phyloP scores from a whole-genome alignment of 2,797 vertebrate species.

The Micromesistius poutassou region DNA sequence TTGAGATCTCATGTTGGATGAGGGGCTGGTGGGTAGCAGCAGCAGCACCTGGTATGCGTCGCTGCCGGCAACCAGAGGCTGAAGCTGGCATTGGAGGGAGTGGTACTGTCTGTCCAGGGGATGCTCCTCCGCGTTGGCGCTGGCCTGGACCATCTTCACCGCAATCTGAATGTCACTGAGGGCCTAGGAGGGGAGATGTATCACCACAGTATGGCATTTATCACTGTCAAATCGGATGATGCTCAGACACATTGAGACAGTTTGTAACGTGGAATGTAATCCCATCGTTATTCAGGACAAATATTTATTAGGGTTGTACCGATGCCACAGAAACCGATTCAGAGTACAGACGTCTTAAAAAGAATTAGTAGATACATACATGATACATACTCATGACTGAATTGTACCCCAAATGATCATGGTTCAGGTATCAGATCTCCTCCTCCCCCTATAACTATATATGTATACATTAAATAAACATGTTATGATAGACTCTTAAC shows the following conservation, averaged over 20 bases:
- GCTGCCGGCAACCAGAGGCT: conserved; percentile 67
- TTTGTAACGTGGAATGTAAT: not conserved
- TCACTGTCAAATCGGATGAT: no score
- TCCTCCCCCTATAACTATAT: not conserved
- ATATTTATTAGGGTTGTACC: not conserved
- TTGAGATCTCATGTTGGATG: not conserved
- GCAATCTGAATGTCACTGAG: conserved; percentile 85
- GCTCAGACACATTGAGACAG: not conserved
- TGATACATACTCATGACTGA: no score
- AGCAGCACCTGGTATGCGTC: conserved; percentile 75
- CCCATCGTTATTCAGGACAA: not conserved
- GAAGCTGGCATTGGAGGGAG: conserved; percentile 75
- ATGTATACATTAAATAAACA: not conserved
- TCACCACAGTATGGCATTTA: not conserved
- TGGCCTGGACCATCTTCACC: conserved; percentile 80
- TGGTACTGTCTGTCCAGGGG: conserved; percentile 82
- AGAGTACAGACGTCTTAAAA: no score
- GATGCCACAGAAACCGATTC: no score
- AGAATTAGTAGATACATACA: no score
- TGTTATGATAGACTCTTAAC: not conserved
- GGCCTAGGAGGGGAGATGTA: conserved; percentile 57
- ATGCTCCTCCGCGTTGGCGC: conserved; percentile 69
- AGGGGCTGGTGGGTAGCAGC: not conserved
- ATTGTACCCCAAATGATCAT: no score
- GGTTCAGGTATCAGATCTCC: no score